These are phyloP conservation scores for Xestia ashworthii DNA, from an alignment of 2,888 invertebrate genomes.

Conservation along the genomic window DNA sequence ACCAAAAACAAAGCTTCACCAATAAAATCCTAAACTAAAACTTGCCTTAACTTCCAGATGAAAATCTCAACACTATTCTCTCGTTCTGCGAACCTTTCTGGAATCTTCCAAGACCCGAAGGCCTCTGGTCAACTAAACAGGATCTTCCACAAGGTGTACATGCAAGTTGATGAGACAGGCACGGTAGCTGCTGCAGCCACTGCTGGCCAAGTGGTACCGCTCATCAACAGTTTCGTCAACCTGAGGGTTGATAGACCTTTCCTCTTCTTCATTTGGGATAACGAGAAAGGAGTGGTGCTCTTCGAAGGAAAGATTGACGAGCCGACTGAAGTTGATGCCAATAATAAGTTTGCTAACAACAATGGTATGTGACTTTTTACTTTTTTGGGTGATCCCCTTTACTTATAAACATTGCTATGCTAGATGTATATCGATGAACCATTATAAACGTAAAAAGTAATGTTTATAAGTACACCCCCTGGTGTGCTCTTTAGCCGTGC, in stretches of 20 bases:
- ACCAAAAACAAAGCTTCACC: no score
- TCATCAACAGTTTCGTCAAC: slow-evolving; percentile 89
- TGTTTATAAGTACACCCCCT: no score
- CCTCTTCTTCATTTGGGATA: slow-evolving; percentile 92
- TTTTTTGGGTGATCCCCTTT: background rate
- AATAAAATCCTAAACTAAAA: background rate
- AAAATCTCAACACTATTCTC: slow-evolving; percentile 91
- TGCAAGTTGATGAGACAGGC: slow-evolving; percentile 92
- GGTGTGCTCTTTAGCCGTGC: background rate
- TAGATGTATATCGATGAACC: no score
- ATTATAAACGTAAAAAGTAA: background rate
- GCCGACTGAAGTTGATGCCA: slow-evolving; percentile 76
- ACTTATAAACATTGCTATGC: background rate
- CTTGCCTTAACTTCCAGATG: slow-evolving; percentile 83
- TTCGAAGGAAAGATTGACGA: slow-evolving; percentile 92
- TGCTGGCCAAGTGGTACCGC: slow-evolving; percentile 90
- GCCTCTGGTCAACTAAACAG: slow-evolving; percentile 85
- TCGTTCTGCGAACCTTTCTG: slow-evolving; percentile 89
- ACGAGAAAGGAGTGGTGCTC: slow-evolving; percentile 88
- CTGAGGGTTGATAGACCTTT: slow-evolving; percentile 92
- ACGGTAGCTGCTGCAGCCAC: slow-evolving; percentile 92
- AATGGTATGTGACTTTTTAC: background rate
- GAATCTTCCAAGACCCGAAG: slow-evolving; percentile 84
- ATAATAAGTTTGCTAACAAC: slow-evolving; percentile 20
- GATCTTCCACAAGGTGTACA: slow-evolving; percentile 91